These are phyloP conservation scores for Corvus hawaiiensis DNA, from an alignment of 2,113 vertebrate genomes.

Conservation along the genomic window DNA sequence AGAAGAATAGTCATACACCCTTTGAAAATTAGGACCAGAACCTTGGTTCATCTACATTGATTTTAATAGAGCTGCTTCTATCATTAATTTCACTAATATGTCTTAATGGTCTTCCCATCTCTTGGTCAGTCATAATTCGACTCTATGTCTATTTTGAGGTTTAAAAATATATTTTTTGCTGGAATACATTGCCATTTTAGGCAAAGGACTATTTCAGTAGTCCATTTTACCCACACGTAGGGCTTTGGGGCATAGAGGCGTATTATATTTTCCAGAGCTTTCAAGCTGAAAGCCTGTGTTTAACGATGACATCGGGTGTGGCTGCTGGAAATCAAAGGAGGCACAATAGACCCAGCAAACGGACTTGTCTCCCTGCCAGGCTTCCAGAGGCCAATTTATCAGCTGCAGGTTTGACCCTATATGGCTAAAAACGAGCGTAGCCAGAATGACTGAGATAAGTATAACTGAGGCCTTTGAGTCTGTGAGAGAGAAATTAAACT, in stretches of 20 bases:
- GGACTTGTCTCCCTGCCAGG: constrained; percentile 54
- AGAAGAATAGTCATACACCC: neutral
- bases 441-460: constrained; percentile 55
- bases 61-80: neutral
- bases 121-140: neutral
- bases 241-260: neutral
- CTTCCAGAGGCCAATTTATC: constrained; percentile 56
- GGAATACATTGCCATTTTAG: constrained; percentile 13
- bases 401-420: constrained; percentile 59
- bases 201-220: constrained; percentile 28
- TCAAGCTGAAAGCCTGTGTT: constrained; percentile 46
- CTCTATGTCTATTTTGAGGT: neutral
- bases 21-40: neutral
- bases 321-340: constrained; percentile 61
- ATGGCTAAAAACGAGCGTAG: constrained; percentile 41
- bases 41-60: neutral
- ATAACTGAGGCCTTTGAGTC: constrained; percentile 58
- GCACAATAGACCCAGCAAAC: constrained; percentile 46
- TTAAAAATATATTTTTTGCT: constrained; percentile 25
- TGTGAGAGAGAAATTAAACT: constrained; percentile 38
- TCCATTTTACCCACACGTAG: constrained; percentile 22
- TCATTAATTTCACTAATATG: neutral
- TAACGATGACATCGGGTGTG: constrained; percentile 38
- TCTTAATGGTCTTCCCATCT: neutral
- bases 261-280: constrained; percentile 59